A percentile compares a stretch with the other conserved stretches of the same genome.
Conservation (phyloP, 1,140 invertebrate genomes). For the Pseudobourletiella spinata region DNA sequence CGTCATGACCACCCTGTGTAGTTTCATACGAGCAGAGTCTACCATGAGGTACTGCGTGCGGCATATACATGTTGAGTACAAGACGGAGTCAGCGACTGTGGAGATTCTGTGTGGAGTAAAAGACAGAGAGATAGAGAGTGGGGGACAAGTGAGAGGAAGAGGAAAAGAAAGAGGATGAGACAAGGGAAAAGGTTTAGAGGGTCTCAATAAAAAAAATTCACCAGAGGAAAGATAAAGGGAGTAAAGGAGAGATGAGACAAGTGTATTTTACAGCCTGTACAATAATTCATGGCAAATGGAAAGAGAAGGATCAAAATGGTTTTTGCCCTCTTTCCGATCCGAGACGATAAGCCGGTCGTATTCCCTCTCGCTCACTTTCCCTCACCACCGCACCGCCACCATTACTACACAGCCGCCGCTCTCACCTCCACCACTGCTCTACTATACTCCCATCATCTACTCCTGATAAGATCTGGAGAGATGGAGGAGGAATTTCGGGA, state of each 20-base stretch:
- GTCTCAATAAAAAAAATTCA: slow-evolving; percentile 8
- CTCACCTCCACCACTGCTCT: too few species aligned
- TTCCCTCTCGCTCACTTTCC: not conserved
- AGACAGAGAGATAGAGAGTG: not conserved
- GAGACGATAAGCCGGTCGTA: too few species aligned
- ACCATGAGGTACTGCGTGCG: too few species aligned
- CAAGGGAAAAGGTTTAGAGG: too few species aligned
- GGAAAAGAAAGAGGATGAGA: too few species aligned
- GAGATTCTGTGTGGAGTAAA: not conserved
- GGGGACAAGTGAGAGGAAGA: not conserved
- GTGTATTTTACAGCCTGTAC: slow-evolving; percentile 30
- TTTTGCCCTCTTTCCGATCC: slow-evolving; percentile 6
- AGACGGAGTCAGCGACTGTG: not conserved
- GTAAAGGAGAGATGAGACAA: slow-evolving; percentile 25
- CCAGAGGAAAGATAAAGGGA: slow-evolving; percentile 17
- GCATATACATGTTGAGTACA: not conserved
- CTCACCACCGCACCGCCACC: too few species aligned
- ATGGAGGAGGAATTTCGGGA: too few species aligned
- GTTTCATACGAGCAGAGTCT: not conserved
- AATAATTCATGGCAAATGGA: slow-evolving; percentile 31
- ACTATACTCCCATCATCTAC: too few species aligned
- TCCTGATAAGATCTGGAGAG: too few species aligned
- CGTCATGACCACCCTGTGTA: not conserved
- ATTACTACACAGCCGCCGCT: too few species aligned
- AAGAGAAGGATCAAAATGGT: slow-evolving; percentile 28